Evolutionary conservation across 2,888 invertebrate species (phyloP).

Genomic region (Tenodera sinensis): DNA sequence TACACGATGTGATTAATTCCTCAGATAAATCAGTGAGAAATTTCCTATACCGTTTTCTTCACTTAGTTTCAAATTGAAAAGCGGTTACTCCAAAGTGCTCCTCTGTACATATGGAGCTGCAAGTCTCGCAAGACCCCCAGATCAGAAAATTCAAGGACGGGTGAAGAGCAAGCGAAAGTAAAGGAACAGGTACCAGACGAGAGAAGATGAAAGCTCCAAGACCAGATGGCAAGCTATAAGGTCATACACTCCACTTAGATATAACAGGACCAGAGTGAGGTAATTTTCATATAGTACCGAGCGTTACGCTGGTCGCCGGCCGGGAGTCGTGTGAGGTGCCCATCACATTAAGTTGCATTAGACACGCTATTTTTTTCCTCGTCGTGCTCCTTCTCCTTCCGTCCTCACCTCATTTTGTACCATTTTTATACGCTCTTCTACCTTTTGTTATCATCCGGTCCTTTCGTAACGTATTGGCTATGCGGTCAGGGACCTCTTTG

Average conservation of each 20-base stretch:
- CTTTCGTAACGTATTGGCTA: background rate
- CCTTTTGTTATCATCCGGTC: background rate
- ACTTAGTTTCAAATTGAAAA: too few relatives aligned
- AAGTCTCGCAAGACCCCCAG: too few relatives aligned
- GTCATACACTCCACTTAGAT: background rate
- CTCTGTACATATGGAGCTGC: too few relatives aligned
- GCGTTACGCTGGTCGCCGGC: background rate
- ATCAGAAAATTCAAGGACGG: too few relatives aligned
- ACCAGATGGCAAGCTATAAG: background rate
- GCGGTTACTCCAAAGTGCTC: too few relatives aligned
- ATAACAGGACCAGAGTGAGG: background rate
- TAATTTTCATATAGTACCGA: background rate
- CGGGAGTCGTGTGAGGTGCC: background rate
- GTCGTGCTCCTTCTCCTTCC: background rate
- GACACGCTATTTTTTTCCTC: constrained; percentile 15
- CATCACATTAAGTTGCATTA: constrained; percentile 19
- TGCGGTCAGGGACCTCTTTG: background rate
- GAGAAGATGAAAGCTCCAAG: background rate
- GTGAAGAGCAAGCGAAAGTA: too few relatives aligned
- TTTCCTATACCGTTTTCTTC: too few relatives aligned
- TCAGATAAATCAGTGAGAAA: too few relatives aligned
- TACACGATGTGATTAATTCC: too few relatives aligned
- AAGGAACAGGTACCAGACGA: background rate
- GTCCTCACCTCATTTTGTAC: constrained; percentile 1
- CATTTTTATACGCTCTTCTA: background rate